Conservation (phyloP, 1,140 invertebrate genomes). For the Neuroterus valhalla region DNA sequence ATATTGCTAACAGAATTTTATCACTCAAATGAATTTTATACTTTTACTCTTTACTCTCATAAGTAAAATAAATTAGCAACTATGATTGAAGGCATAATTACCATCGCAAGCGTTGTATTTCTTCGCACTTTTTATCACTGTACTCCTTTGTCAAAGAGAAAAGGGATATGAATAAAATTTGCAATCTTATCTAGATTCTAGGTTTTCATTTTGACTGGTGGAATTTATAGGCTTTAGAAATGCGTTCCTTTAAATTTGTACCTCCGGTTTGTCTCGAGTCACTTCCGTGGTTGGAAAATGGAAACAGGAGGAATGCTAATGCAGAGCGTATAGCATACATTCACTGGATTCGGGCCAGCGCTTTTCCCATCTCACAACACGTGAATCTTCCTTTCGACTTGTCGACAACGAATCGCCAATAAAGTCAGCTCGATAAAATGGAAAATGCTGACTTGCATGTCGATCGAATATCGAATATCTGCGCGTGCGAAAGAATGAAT, state of each 20-base stretch:
- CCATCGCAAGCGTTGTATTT: too few species aligned
- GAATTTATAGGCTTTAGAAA: background rate
- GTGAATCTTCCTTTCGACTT: slow-evolving; percentile 23
- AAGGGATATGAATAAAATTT: too few species aligned
- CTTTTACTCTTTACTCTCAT: too few species aligned
- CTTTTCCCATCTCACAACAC: background rate
- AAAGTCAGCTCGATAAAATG: slow-evolving; percentile 16
- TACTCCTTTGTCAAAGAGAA: too few species aligned
- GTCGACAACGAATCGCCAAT: slow-evolving; percentile 19
- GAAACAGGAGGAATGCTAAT: slow-evolving; percentile 16
- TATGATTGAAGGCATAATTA: too few species aligned
- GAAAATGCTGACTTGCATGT: background rate
- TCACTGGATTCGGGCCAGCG: slow-evolving; percentile 25
- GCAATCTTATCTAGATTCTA: too few species aligned
- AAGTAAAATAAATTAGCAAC: too few species aligned
- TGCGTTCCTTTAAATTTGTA: background rate
- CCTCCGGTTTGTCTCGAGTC: slow-evolving; percentile 1
- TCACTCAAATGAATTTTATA: too few species aligned
- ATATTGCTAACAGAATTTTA: too few species aligned
- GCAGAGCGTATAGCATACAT: background rate
- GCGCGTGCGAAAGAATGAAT: slow-evolving; percentile 13
- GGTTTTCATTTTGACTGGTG: too few species aligned
- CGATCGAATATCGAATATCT: slow-evolving; percentile 15
- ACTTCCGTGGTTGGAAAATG: slow-evolving; percentile 12
- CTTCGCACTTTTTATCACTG: too few species aligned